A percentile compares a stretch with the other conserved stretches of the same genome.
These are phyloP conservation scores for Jacana jacana DNA, from an alignment of 2,113 vertebrate genomes.

Conservation along the genomic window DNA sequence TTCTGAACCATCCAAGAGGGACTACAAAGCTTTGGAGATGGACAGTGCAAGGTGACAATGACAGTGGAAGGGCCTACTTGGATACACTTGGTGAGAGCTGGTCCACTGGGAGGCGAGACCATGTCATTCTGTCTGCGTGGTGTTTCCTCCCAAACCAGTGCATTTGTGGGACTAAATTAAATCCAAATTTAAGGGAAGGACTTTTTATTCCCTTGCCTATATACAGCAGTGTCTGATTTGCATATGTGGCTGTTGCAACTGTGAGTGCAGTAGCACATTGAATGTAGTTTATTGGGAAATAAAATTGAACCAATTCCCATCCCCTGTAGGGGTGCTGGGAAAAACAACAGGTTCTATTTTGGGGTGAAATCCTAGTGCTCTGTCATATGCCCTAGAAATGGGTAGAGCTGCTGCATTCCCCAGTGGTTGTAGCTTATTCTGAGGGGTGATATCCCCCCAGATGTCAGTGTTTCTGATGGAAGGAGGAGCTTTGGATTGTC, in stretches of 20 bases:
- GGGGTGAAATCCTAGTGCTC: not conserved
- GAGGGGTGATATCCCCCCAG: not conserved
- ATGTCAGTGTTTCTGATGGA: not conserved
- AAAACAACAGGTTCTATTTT: not conserved
- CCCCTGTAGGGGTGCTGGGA: not conserved
- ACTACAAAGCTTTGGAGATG: not conserved
- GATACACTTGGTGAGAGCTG: not conserved
- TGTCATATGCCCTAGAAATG: not conserved
- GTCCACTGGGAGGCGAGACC: not conserved
- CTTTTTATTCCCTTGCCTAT: not conserved
- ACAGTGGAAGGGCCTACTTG: not conserved
- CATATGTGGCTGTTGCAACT: not conserved
- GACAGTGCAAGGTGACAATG: not conserved
- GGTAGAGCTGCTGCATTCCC: not conserved
- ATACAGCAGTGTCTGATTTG: not conserved
- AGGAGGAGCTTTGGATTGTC: not conserved
- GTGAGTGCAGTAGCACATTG: not conserved
- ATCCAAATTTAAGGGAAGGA: not conserved
- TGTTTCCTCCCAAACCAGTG: not conserved
- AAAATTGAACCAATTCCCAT: not conserved
- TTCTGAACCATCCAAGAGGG: not conserved
- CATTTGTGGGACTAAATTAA: not conserved
- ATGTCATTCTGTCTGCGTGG: not conserved
- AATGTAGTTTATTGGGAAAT: not conserved
- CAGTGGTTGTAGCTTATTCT: not conserved